These are phyloP conservation scores for Geopemphigus sp. DNA, from an alignment of 1,140 invertebrate species.

Conservation along the genomic window DNA sequence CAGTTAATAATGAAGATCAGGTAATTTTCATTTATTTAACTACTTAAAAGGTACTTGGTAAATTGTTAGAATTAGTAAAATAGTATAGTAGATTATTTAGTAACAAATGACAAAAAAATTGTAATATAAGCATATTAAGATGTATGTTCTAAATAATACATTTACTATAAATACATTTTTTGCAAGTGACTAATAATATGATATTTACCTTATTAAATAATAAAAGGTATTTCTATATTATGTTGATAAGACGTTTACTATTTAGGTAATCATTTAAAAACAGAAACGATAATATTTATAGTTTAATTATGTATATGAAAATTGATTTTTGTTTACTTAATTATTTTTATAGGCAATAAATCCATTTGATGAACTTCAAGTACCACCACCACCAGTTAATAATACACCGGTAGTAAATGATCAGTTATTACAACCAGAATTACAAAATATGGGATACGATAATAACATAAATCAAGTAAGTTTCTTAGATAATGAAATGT, in stretches of 20 bases:
- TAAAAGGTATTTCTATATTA: no score
- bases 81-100: not conserved
- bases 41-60: not conserved
- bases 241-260: no score
- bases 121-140: not conserved
- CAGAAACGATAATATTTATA: no score
- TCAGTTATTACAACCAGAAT: slow-evolving; percentile 19
- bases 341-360: slow-evolving; percentile 32
- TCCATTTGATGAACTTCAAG: slow-evolving; percentile 42
- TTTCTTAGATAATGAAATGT: not conserved
- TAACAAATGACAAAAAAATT: not conserved
- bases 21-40: not conserved
- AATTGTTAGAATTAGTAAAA: not conserved
- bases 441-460: slow-evolving; percentile 45
- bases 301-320: not conserved
- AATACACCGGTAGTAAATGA: slow-evolving; percentile 1
- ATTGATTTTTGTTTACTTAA: not conserved
- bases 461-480: slow-evolving; percentile 42
- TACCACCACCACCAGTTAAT: slow-evolving; percentile 12
- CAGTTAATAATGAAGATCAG: slow-evolving; percentile 32
- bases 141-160: not conserved
- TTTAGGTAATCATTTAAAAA: no score
- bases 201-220: no score
- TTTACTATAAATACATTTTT: no score
- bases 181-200: no score